Percentiles rank a stretch among this genome's conserved stretches.
phyloP scores from a whole-genome alignment of 2,113 vertebrate genomes.

The Puffinus mauretanicus region DNA sequence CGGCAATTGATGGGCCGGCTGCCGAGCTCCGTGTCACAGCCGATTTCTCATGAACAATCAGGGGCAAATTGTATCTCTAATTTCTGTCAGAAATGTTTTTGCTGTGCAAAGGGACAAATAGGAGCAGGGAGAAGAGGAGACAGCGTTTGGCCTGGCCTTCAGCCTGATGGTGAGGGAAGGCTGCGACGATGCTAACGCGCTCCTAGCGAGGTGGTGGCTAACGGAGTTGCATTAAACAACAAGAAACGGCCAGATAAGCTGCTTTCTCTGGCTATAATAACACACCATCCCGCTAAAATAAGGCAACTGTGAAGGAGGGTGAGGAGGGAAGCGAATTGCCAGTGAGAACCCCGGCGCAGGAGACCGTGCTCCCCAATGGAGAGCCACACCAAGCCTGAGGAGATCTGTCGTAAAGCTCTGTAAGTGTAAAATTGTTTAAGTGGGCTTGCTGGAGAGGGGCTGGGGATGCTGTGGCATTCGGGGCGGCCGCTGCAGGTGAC shows the following conservation, averaged over 20 bases:
- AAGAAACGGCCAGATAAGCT: not conserved
- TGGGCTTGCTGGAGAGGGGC: not conserved
- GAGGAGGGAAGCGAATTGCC: not conserved
- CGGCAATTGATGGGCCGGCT: not conserved
- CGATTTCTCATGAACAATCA: not conserved
- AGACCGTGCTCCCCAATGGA: rapidly evolving
- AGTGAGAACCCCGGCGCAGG: not conserved
- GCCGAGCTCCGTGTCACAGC: not conserved
- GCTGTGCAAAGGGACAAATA: not conserved
- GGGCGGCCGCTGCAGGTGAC: not conserved
- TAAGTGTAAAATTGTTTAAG: not conserved
- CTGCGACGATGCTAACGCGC: rapidly evolving
- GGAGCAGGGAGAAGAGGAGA: not conserved
- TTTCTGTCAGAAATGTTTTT: constrained; percentile 32
- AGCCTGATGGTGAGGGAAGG: not conserved
- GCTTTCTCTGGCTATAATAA: not conserved
- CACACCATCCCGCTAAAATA: not conserved
- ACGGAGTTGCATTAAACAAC: not conserved
- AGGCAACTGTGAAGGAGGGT: not conserved
- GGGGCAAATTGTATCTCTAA: not conserved
- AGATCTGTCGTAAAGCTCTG: not conserved
- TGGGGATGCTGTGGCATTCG: not conserved
- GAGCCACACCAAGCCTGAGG: not conserved
- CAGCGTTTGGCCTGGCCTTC: not conserved
- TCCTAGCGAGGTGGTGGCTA: not conserved